These are phyloP conservation scores for Rhegmatorhina hoffmannsi DNA, from an alignment of 2,113 vertebrate genomes.

Conservation along the genomic window DNA sequence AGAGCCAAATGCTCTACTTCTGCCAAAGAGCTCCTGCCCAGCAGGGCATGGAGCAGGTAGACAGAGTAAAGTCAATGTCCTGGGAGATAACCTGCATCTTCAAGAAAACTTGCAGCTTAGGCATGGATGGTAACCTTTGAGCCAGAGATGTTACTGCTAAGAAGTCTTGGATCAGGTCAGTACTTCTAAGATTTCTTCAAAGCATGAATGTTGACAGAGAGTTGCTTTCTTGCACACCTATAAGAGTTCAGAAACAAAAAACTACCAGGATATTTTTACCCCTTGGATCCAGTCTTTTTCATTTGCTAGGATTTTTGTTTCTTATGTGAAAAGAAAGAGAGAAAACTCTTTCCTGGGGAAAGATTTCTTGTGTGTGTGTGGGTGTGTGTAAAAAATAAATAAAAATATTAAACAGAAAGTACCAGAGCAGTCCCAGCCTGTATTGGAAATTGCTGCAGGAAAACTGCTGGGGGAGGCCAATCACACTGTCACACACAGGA, in stretches of 20 bases:
- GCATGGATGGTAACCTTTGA: neutral
- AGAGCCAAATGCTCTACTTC: neutral
- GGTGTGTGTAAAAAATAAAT: neutral
- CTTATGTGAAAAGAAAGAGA: neutral
- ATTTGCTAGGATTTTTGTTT: neutral
- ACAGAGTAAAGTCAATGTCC: neutral
- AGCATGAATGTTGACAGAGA: neutral
- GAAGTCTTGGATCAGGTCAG: neutral
- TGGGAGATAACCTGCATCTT: neutral
- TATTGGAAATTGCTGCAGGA: neutral
- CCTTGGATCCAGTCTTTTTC: neutral
- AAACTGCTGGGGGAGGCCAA: neutral
- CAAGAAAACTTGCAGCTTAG: neutral
- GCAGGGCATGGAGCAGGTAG: neutral
- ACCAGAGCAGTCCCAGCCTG: neutral
- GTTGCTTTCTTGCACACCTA: neutral
- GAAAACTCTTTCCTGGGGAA: neutral
- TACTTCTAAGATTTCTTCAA: neutral
- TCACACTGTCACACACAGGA: neutral
- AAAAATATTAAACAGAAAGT: neutral
- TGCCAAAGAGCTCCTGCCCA: neutral
- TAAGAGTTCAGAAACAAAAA: neutral
- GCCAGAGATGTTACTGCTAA: neutral
- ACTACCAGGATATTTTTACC: neutral
- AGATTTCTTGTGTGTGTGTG: neutral